These are phyloP conservation scores for Nasonovia ribisnigri DNA, from an alignment of 2,888 invertebrate genomes.

Conservation along the genomic window DNA sequence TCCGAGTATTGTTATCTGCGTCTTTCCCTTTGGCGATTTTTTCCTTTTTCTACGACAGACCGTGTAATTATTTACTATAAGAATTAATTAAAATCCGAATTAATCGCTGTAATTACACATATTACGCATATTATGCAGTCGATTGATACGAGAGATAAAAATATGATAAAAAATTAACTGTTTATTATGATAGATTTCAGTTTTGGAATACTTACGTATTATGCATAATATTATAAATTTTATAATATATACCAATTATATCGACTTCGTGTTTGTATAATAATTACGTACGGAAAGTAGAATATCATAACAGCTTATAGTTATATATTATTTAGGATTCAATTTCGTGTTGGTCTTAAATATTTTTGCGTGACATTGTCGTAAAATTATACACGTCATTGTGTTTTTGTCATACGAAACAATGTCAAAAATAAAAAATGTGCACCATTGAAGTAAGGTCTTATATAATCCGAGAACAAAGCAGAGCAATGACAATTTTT, in stretches of 20 bases:
- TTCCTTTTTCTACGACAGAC: background rate
- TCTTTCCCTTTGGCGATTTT: constrained; percentile 28
- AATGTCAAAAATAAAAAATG: background rate
- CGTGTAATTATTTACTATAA: constrained; percentile 31
- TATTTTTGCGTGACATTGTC: background rate
- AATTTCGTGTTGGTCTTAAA: background rate
- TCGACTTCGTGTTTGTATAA: background rate
- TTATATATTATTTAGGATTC: background rate
- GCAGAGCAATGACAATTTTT: background rate
- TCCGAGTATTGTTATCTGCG: background rate
- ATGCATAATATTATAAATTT: background rate
- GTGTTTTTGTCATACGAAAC: background rate
- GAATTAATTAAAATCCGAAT: constrained; percentile 25
- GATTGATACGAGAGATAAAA: constrained; percentile 12
- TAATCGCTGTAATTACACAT: constrained; percentile 38
- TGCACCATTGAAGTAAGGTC: background rate
- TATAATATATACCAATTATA: background rate
- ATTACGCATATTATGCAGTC: background rate
- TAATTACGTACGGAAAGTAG: background rate
- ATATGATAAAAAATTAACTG: constrained; percentile 7
- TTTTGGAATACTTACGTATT: background rate
- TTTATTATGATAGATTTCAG: background rate
- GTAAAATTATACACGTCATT: background rate
- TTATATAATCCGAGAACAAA: background rate
- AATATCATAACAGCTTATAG: background rate